phyloP scores from a whole-genome alignment of 2,113 vertebrate species.

The Strigops habroptila region DNA sequence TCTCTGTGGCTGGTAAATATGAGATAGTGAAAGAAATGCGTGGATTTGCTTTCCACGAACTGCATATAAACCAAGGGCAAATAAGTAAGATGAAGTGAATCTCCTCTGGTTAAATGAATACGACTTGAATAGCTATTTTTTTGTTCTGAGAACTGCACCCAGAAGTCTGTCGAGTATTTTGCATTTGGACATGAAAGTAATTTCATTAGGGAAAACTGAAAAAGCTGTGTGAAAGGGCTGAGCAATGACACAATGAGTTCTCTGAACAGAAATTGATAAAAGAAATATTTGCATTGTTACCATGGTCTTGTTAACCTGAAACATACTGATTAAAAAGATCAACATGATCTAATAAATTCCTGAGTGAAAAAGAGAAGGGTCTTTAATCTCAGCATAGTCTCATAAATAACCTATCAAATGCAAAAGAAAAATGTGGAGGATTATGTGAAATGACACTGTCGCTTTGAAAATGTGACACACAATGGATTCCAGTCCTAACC shows the following conservation, averaged over 20 bases:
- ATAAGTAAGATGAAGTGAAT: background rate
- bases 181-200: background rate
- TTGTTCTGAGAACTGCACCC: background rate
- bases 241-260: background rate
- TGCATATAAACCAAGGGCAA: background rate
- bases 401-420: background rate
- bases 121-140: background rate
- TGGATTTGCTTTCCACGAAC: background rate
- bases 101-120: background rate
- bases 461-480: background rate
- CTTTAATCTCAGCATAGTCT: background rate
- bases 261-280: background rate
- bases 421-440: background rate
- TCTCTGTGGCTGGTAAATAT: fast-evolving
- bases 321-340: background rate
- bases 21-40: fast-evolving
- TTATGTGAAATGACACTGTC: background rate
- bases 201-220: background rate
- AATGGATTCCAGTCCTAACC: background rate
- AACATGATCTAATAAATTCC: background rate
- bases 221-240: background rate
- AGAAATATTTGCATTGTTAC: background rate
- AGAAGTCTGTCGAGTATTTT: background rate
- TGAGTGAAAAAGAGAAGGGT: background rate
- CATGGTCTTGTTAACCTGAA: background rate